phyloP scores from a whole-genome alignment of 2,797 vertebrate genomes.

The Helostoma temminkii region DNA sequence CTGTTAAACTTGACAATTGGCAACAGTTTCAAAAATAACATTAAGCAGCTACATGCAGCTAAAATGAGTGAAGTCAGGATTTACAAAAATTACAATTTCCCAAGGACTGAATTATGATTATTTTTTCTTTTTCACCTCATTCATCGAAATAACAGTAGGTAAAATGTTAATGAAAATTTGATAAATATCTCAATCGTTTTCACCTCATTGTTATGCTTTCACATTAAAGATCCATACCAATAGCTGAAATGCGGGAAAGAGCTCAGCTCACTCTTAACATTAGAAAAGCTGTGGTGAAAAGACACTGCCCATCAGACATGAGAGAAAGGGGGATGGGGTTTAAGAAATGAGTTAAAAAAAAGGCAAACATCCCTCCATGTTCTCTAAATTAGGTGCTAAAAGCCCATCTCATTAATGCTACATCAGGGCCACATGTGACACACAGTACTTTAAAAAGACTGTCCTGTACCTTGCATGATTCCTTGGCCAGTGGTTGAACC shows the following conservation, averaged over 20 bases:
- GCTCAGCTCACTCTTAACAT: conserved; percentile 68
- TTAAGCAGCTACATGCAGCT: conserved; percentile 1
- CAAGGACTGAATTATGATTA: background rate
- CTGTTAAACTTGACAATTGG: conserved; percentile 41
- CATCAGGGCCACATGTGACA: conserved; percentile 57
- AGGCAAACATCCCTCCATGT: conserved; percentile 73
- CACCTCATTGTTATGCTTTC: conserved; percentile 54
- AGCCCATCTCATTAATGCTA: conserved; percentile 76
- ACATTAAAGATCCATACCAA: conserved; percentile 36
- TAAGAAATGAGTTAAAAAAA: conserved; percentile 39
- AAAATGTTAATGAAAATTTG: conserved; percentile 35
- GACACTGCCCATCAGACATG: conserved; percentile 53
- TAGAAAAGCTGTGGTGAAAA: conserved; percentile 63
- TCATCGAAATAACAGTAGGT: background rate
- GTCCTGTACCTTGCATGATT: conserved; percentile 81
- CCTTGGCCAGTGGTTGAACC: conserved; percentile 35
- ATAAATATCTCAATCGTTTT: conserved; percentile 45
- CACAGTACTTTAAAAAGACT: conserved; percentile 37
- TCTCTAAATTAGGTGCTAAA: conserved; percentile 79
- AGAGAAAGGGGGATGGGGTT: conserved; percentile 59
- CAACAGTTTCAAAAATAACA: conserved; percentile 9
- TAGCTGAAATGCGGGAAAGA: conserved; percentile 50
- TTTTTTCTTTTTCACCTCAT: background rate
- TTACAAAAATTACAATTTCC: background rate
- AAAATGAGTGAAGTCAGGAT: background rate